Evolutionary conservation across 2,113 vertebrate genomes (phyloP).

Genomic region (Dunckerocampus dactyliophorus): DNA sequence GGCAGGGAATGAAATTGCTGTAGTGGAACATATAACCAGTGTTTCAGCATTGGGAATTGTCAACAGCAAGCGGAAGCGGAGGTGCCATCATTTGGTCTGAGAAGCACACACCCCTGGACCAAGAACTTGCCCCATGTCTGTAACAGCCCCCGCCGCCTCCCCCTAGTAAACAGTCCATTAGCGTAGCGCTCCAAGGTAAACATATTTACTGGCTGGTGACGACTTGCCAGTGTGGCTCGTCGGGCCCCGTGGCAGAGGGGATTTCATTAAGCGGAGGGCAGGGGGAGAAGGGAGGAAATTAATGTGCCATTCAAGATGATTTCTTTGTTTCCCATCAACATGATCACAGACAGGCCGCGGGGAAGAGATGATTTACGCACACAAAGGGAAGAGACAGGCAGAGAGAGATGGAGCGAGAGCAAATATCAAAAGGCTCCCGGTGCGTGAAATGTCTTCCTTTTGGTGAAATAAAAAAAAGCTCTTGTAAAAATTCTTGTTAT

Average conservation of each 20-base stretch:
- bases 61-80: conserved; percentile 14
- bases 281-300: conserved; percentile 71
- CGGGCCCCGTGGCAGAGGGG: conserved; percentile 68
- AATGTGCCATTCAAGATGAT: conserved; percentile 76
- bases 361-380: conserved; percentile 74
- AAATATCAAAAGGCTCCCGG: conserved; percentile 68
- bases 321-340: conserved; percentile 76
- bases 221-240: conserved; percentile 67
- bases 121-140: conserved; percentile 37
- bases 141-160: conserved; percentile 48
- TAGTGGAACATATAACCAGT: not conserved
- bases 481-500: conserved; percentile 64
- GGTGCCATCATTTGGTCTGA: conserved; percentile 52
- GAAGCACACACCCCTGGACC: conserved; percentile 42
- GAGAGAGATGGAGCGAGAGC: conserved; percentile 42
- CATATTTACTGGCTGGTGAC: conserved; percentile 73
- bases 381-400: conserved; percentile 61
- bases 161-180: conserved; percentile 72
- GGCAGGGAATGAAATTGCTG: too few species aligned
- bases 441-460: conserved; percentile 72
- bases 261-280: conserved; percentile 73
- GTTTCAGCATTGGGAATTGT: not conserved
- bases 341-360: conserved; percentile 72
- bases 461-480: conserved; percentile 52
- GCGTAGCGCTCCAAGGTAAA: conserved; percentile 71